A percentile compares a stretch with the other conserved stretches of the same genome.
Evolutionary conservation across 2,797 vertebrate genomes (phyloP).

Genomic region (Synanceia verrucosa): DNA sequence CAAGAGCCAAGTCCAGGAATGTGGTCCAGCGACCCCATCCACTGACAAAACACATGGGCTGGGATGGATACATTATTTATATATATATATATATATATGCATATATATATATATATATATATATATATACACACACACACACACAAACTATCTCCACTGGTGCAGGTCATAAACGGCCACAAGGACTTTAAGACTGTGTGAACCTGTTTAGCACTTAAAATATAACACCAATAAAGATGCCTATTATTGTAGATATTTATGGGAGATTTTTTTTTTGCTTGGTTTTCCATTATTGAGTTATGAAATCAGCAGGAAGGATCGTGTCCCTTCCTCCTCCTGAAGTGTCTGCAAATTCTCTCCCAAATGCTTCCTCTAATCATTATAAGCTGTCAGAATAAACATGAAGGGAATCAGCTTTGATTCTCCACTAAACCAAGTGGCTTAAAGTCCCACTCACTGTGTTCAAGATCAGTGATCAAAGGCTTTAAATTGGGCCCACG

Average conservation of each 20-base stretch:
- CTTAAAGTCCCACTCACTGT: conserved; percentile 21
- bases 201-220: conserved; percentile 54
- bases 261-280: not conserved
- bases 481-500: conserved; percentile 11
- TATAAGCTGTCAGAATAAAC: conserved; percentile 50
- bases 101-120: too few relatives aligned
- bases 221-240: conserved; percentile 67
- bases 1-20: conserved; percentile 74
- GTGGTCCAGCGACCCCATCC: conserved; percentile 60
- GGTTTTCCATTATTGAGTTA: conserved; percentile 14
- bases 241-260: conserved; percentile 58
- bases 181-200: conserved; percentile 38
- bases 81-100: too few relatives aligned
- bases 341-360: conserved; percentile 28
- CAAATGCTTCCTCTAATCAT: conserved; percentile 28
- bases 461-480: conserved; percentile 49
- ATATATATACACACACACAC: too few relatives aligned
- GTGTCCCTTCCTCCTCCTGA: not conserved
- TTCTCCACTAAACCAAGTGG: conserved; percentile 27
- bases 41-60: conserved; percentile 70
- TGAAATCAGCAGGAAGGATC: conserved; percentile 10
- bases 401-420: conserved; percentile 42
- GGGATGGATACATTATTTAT: too few relatives aligned
- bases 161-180: conserved; percentile 40
- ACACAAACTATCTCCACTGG: too few relatives aligned